These are phyloP conservation scores for Drosophila robusta DNA, from an alignment of 2,888 invertebrate genomes.

Conservation along the genomic window DNA sequence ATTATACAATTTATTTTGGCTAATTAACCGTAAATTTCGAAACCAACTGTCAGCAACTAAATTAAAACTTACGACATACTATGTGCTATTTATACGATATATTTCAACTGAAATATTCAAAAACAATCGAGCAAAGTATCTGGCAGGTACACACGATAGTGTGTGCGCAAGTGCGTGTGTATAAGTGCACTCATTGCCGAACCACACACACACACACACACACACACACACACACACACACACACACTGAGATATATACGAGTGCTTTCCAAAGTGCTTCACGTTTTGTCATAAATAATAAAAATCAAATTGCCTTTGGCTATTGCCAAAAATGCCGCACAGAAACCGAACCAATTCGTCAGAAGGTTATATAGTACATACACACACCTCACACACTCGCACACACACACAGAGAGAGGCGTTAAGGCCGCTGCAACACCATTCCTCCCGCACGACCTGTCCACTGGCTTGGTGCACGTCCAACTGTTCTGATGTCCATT, in stretches of 20 bases:
- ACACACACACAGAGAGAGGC: constrained; percentile 6
- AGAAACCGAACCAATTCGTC: constrained; percentile 40
- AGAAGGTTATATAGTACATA: constrained; percentile 64
- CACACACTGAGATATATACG: background rate
- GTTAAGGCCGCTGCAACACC: constrained; percentile 19
- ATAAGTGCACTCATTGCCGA: constrained; percentile 26
- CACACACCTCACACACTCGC: constrained; percentile 11
- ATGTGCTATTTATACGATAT: constrained; percentile 32
- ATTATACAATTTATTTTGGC: constrained; percentile 39
- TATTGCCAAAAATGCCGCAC: constrained; percentile 64
- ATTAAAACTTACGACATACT: constrained; percentile 30
- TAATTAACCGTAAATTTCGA: constrained; percentile 32
- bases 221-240: background rate
- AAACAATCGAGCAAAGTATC: constrained; percentile 50
- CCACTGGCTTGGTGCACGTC: constrained; percentile 54
- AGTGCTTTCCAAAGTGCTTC: constrained; percentile 49
- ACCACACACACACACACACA: constrained; percentile 1
- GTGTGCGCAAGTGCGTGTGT: background rate
- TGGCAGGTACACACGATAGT: constrained; percentile 17
- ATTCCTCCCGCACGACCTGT: constrained; percentile 39
- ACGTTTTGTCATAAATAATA: constrained; percentile 60
- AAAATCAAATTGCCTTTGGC: constrained; percentile 71
- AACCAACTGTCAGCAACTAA: constrained; percentile 39
- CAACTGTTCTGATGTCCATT: constrained; percentile 74
- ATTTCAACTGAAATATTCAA: constrained; percentile 40